These are phyloP conservation scores for Calonectris borealis DNA, from an alignment of 2,113 vertebrate species.

Conservation along the genomic window DNA sequence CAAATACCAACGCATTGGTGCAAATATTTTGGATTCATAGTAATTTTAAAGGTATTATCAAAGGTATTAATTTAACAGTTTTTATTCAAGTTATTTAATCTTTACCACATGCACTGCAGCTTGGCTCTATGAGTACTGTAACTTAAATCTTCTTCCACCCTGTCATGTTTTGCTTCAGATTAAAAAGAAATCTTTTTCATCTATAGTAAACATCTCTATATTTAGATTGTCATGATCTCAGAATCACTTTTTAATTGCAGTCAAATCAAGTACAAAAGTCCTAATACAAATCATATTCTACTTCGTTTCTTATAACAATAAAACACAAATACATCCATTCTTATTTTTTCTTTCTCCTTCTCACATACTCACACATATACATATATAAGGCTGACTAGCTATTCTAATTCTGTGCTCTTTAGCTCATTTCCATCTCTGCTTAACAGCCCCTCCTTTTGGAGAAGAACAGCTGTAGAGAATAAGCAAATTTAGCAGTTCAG, in stretches of 20 bases:
- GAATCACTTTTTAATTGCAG: not conserved
- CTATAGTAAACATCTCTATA: not conserved
- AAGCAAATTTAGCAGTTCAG: not conserved
- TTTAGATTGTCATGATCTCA: not conserved
- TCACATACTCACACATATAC: not conserved
- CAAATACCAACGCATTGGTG: not conserved
- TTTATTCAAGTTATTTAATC: not conserved
- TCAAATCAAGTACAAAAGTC: not conserved
- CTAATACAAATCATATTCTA: not conserved
- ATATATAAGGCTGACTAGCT: not conserved
- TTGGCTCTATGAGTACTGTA: not conserved
- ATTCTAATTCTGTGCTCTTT: not conserved
- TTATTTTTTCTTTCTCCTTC: not conserved
- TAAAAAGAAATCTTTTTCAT: not conserved
- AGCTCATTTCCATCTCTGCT: not conserved
- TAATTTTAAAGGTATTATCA: not conserved
- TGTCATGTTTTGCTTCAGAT: not conserved
- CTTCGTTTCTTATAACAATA: not conserved
- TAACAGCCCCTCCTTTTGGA: not conserved
- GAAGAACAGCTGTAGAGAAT: not conserved
- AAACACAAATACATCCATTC: not conserved
- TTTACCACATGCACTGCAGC: not conserved
- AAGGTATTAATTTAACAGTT: not conserved
- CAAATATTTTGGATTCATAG: not conserved
- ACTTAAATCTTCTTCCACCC: not conserved